A percentile compares a stretch with the other conserved stretches of the same genome.
Conservation (phyloP, 92 coral and sea anemone genomes). For the Siderastrea siderea region DNA sequence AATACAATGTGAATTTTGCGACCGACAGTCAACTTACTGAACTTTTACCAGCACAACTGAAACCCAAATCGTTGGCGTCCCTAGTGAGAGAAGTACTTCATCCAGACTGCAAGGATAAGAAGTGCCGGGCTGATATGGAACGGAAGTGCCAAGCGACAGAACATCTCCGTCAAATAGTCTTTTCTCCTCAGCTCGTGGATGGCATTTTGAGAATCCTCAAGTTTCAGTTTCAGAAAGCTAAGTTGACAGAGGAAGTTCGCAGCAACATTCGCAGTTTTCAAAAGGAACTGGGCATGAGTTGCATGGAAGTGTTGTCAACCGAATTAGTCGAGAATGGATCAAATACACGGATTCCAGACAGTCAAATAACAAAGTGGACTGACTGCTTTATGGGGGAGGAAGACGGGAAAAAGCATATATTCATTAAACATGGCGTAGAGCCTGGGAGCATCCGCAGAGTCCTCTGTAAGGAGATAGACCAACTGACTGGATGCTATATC, state of each 20-base stretch:
- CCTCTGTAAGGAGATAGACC: constrained; percentile 63
- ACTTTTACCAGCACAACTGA: constrained; percentile 70
- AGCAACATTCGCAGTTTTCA: constrained; percentile 56
- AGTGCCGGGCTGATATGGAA: constrained; percentile 67
- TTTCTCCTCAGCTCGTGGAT: constrained; percentile 70
- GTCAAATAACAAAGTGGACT: neutral
- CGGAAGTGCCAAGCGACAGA: constrained; percentile 52
- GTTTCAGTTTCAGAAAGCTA: constrained; percentile 56
- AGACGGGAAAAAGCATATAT: constrained; percentile 53
- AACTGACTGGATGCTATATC: constrained; percentile 65
- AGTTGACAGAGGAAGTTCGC: constrained; percentile 49
- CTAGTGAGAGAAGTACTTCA: constrained; percentile 74
- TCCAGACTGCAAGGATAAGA: constrained; percentile 63
- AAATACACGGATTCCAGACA: constrained; percentile 56
- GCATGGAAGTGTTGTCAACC: constrained; percentile 77
- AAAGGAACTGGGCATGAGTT: constrained; percentile 61
- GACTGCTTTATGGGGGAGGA: constrained; percentile 60
- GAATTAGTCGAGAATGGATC: constrained; percentile 56
- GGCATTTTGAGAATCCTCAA: constrained; percentile 82
- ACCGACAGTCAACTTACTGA: constrained; percentile 18
- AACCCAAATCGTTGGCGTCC: constrained; percentile 41
- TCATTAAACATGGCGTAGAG: constrained; percentile 70
- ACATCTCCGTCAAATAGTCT: constrained; percentile 49
- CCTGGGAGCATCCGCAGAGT: neutral
- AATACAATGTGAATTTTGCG: constrained; percentile 11